phyloP scores from a whole-genome alignment of 1,140 invertebrate species.

The Zaprionus vittiger region DNA sequence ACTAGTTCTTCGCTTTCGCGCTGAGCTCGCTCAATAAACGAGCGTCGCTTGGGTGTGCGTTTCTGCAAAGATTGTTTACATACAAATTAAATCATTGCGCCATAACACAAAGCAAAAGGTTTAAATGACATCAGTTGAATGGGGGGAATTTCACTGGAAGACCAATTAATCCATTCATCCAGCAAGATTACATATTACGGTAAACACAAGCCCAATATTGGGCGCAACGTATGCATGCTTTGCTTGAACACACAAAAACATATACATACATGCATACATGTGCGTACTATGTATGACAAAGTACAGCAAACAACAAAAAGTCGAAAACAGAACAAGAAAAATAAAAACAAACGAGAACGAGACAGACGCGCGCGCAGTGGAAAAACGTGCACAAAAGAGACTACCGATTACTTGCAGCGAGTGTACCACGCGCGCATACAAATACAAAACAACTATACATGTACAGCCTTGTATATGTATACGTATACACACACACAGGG shows the following conservation, averaged over 20 bases:
- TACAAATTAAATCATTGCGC: conserved; percentile 3
- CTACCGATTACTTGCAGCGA: conserved; percentile 55
- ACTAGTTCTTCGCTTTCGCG: conserved; percentile 80
- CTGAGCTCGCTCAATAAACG: conserved; percentile 77
- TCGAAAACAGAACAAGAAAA: conserved; percentile 78
- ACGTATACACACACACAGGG: conserved; percentile 32
- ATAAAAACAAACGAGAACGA: conserved; percentile 77
- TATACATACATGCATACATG: conserved; percentile 5
- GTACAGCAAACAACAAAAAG: conserved; percentile 83
- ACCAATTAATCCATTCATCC: conserved; percentile 18
- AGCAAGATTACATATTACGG: conserved; percentile 23
- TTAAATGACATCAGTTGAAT: conserved; percentile 4
- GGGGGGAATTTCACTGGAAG: conserved; percentile 20
- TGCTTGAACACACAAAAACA: conserved; percentile 11
- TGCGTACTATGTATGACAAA: conserved; percentile 59
- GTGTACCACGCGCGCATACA: conserved; percentile 49
- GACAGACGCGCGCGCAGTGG: conserved; percentile 64
- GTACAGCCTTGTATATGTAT: conserved; percentile 22
- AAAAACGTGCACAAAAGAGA: conserved; percentile 68
- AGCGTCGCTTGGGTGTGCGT: conserved; percentile 78
- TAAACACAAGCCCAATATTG: conserved; percentile 47
- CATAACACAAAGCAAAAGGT: conserved; percentile 3
- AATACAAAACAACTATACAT: conserved; percentile 55
- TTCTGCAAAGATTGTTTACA: conserved; percentile 60
- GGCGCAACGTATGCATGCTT: conserved; percentile 53